phyloP scores from a whole-genome alignment of 1,140 invertebrate species.

The Euwallacea fornicatus region DNA sequence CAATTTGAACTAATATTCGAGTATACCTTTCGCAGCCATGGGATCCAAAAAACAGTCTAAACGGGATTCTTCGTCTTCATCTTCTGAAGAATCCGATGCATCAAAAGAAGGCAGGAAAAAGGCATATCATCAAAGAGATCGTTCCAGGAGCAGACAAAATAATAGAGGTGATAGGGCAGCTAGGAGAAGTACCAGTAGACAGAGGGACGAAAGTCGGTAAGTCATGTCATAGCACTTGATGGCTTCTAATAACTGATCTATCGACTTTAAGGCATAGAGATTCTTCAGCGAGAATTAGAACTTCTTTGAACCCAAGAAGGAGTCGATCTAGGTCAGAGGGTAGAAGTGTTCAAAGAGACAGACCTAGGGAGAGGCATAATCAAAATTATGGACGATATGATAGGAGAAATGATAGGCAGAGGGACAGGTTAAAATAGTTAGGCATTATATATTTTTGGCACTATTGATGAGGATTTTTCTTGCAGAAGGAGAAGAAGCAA shows the following conservation, averaged over 20 bases:
- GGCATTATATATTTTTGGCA: not conserved
- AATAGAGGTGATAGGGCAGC: not conserved
- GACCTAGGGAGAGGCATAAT: not conserved
- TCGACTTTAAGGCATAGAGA: too few relatives aligned
- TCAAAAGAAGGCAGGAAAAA: conserved; percentile 5
- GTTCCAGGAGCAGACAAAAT: not conserved
- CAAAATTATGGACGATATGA: not conserved
- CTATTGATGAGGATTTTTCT: not conserved
- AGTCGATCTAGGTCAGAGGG: not conserved
- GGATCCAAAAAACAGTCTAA: conserved; percentile 21
- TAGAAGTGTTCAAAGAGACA: not conserved
- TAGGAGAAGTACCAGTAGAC: not conserved
- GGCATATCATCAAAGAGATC: not conserved
- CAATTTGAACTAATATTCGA: not conserved
- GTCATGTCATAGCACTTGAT: too few relatives aligned
- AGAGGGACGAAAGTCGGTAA: not conserved
- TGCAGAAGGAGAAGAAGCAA: conserved; percentile 47
- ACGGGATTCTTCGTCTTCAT: conserved; percentile 15
- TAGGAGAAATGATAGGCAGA: conserved; percentile 26
- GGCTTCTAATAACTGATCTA: too few relatives aligned
- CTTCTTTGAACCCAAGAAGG: not conserved
- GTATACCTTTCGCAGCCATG: conserved; percentile 3
- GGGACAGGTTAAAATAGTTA: not conserved
- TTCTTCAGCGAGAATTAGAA: not conserved
- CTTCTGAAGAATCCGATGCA: conserved; percentile 11